Evolutionary conservation across 1,140 invertebrate species (phyloP), one percentile per base, ranked within the genome.

Genomic region (Plodia interpunctella): DNA sequence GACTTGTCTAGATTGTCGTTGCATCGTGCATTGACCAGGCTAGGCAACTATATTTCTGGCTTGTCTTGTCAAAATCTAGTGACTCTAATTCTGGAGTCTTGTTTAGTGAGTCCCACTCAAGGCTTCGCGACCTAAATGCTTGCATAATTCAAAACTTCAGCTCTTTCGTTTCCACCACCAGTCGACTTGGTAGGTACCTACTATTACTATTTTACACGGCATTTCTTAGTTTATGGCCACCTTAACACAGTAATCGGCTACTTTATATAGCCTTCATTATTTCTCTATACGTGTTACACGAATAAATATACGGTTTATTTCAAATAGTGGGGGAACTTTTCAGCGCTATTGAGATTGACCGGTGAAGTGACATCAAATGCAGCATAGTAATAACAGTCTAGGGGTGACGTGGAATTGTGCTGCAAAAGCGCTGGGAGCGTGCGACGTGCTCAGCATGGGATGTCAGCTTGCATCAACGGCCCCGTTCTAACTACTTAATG

Each of bases 351-450:
- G 30, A 32, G 1, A 11, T 32, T 32, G 38, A 20, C 28, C 35
- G 60, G n/a, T 38, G 55, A 18, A 51, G 55, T 56, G 61, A 61
- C 38, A 55, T 49, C 49, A 68, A 71, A 68, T 71, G 60, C 58
- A 49, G 60, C 63, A 60, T 65, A 63, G 66, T 11, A 20, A 51
- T 20, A 19, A 2, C 17, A 11, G 2, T 18, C 9, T 11, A 50
- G 2, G 20, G 49, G 10, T 10, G 18, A 51, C 1, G 49, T 25
- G 6, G 3, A 32, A n/a, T 25, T 28, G 28, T 17, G 49, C 28
- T 56, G 60, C 32, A 60, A 30, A 52, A 49, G 52, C 50, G 19
- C 13, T 19, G 54, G 62, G 55, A 54, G 25, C 18, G 6, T 25
- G 10, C 17, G 32, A 60, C 59, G 59, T 60, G 59, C 38, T 18